phyloP scores from a whole-genome alignment of 1,140 invertebrate genomes.

The Trachelipus rathkii region DNA sequence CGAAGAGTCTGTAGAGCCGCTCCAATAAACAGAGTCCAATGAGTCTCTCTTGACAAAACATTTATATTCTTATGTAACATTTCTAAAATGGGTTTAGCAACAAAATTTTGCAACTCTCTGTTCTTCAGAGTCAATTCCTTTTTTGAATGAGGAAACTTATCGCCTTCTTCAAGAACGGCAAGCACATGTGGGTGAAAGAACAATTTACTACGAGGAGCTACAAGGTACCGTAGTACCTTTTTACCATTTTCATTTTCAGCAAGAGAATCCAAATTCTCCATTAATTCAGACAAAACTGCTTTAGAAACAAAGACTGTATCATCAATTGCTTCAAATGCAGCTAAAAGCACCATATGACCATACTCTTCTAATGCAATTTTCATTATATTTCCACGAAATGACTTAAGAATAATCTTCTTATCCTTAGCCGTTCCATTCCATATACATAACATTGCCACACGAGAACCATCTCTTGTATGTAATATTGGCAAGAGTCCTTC shows the following conservation, averaged over 20 bases:
- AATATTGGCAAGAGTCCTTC: constrained; percentile 70
- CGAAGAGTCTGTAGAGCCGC: constrained; percentile 28
- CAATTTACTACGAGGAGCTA: constrained; percentile 68
- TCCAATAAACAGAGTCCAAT: constrained; percentile 44
- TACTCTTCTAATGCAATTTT: constrained; percentile 76
- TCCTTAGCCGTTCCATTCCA: constrained; percentile 79
- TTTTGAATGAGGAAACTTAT: constrained; percentile 63
- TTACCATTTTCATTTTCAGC: constrained; percentile 61
- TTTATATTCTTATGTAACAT: constrained; percentile 30
- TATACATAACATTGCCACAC: constrained; percentile 73
- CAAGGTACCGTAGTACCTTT: constrained; percentile 70
- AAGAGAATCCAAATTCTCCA: constrained; percentile 66
- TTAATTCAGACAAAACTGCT: constrained; percentile 61
- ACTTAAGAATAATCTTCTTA: constrained; percentile 63
- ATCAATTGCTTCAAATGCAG: constrained; percentile 84
- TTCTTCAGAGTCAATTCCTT: constrained; percentile 68
- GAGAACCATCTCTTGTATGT: constrained; percentile 75
- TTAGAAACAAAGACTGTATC: constrained; percentile 87
- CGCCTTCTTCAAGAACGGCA: constrained; percentile 66
- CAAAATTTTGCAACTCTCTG: constrained; percentile 60
- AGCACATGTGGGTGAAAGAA: constrained; percentile 71
- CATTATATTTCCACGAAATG: constrained; percentile 74
- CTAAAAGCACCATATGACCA: constrained; percentile 74
- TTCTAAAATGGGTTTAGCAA: constrained; percentile 30
- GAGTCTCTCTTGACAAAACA: constrained; percentile 33